A percentile compares a stretch with the other conserved stretches of the same genome.
Evolutionary conservation across 1,140 invertebrate genomes (phyloP).

Genomic region (Coelopa frigida): DNA sequence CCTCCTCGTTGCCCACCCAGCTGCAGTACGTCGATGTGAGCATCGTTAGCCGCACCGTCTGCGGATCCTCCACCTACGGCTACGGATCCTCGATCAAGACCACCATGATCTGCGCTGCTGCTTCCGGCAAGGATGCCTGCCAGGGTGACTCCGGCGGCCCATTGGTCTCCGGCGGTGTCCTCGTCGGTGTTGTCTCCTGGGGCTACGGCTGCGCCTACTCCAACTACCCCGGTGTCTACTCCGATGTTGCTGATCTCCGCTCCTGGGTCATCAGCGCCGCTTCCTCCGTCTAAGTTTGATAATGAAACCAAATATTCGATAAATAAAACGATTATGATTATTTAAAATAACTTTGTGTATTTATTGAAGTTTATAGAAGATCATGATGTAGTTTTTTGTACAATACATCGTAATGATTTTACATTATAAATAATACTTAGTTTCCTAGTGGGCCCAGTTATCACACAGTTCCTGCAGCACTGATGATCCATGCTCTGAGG

Average conservation of each 20-base stretch:
- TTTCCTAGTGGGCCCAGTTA: slow-evolving; percentile 26
- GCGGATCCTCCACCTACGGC: slow-evolving; percentile 19
- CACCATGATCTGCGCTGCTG: slow-evolving; percentile 45
- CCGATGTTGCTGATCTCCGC: slow-evolving; percentile 44
- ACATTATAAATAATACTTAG: too few species aligned
- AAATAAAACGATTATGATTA: too few species aligned
- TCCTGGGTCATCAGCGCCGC: slow-evolving; percentile 23
- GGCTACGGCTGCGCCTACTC: slow-evolving; percentile 44
- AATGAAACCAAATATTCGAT: too few species aligned
- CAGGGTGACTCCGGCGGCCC: slow-evolving; percentile 48
- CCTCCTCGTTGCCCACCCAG: slow-evolving; percentile 2
- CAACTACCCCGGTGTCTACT: slow-evolving; percentile 55
- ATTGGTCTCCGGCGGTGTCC: slow-evolving; percentile 28
- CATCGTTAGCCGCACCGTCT: slow-evolving; percentile 19
- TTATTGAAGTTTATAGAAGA: too few species aligned
- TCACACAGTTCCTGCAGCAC: slow-evolving; percentile 4
- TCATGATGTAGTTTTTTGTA: too few species aligned
- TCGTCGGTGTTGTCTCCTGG: slow-evolving; percentile 56
- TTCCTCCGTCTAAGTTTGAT: slow-evolving; percentile 4
- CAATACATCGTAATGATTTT: too few species aligned
- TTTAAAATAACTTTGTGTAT: too few species aligned
- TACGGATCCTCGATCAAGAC: slow-evolving; percentile 24
- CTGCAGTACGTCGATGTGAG: slow-evolving; percentile 24
- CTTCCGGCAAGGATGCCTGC: slow-evolving; percentile 25
- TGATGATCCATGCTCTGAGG: slow-evolving; percentile 36